A percentile compares a stretch with the other conserved stretches of the same genome.
phyloP scores from a whole-genome alignment of 2,797 vertebrate genomes.

The Malurus leucopterus region DNA sequence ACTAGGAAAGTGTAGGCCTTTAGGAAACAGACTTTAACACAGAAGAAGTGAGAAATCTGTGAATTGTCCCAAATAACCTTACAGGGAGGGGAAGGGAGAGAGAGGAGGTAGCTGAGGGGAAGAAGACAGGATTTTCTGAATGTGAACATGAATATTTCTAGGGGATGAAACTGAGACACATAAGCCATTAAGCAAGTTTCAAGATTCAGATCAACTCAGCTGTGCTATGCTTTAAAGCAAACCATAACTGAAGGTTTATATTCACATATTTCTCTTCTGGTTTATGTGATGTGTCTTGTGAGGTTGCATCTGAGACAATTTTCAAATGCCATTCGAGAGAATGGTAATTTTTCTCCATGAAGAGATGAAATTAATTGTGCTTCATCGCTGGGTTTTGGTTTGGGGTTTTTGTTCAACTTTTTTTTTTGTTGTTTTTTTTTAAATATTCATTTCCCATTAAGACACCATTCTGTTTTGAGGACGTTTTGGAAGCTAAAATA shows the following conservation, averaged over 20 bases:
- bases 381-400: accelerated
- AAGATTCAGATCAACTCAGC: not conserved
- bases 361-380: not conserved
- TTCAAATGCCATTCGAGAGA: not conserved
- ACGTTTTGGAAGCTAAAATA: not conserved
- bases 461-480: not conserved
- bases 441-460: not conserved
- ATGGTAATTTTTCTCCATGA: not conserved
- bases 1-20: not conserved
- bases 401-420: not conserved
- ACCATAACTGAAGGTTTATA: not conserved
- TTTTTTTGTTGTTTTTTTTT: not conserved
- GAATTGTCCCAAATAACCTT: not conserved
- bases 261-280: not conserved
- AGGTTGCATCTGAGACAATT: accelerated
- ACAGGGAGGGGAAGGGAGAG: not conserved
- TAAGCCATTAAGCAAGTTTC: not conserved
- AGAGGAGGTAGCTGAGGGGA: accelerated
- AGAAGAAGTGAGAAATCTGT: not conserved
- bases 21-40: not conserved
- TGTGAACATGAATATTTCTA: not conserved
- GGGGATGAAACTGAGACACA: not conserved
- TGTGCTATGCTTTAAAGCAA: not conserved
- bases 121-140: not conserved
- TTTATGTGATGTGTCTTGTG: not conserved